These are phyloP conservation scores for Ptilorrhoa leucosticta DNA, from an alignment of 2,113 vertebrate species.

Conservation along the genomic window DNA sequence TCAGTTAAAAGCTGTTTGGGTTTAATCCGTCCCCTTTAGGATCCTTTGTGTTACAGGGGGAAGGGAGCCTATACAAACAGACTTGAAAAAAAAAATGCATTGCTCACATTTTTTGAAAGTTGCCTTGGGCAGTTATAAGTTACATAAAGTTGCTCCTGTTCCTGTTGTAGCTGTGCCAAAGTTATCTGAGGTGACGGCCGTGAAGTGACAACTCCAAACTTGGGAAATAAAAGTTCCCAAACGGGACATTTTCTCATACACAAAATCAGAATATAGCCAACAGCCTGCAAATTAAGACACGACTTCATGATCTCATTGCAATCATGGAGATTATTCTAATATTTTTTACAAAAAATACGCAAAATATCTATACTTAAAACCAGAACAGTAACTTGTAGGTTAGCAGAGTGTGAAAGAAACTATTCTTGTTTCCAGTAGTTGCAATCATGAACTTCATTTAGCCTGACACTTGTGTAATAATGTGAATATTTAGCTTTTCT, in stretches of 20 bases:
- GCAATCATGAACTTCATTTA: not conserved
- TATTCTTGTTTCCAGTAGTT: not conserved
- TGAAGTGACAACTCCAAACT: not conserved
- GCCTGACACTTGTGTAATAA: conserved; percentile 13
- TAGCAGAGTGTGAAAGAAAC: not conserved
- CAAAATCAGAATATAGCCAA: not conserved
- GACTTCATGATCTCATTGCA: not conserved
- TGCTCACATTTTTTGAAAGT: conserved; percentile 25
- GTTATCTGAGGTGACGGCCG: conserved; percentile 25
- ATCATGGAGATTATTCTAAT: not conserved
- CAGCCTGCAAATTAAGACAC: not conserved
- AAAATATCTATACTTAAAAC: not conserved
- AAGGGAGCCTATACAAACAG: not conserved
- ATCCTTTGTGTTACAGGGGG: not conserved
- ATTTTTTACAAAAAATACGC: not conserved
- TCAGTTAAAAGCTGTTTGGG: not conserved
- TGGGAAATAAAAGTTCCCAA: not conserved
- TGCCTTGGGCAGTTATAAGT: conserved; percentile 37
- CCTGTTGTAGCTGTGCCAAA: not conserved
- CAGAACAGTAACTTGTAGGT: not conserved
- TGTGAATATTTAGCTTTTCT: conserved; percentile 29
- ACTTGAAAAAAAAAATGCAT: not conserved
- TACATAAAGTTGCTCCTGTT: conserved; percentile 40
- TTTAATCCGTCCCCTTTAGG: not conserved
- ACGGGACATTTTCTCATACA: not conserved